A percentile compares a stretch with the other conserved stretches of the same genome.
Conservation (phyloP, 2,797 vertebrate genomes). For the Coccyzus lansbergi region DNA sequence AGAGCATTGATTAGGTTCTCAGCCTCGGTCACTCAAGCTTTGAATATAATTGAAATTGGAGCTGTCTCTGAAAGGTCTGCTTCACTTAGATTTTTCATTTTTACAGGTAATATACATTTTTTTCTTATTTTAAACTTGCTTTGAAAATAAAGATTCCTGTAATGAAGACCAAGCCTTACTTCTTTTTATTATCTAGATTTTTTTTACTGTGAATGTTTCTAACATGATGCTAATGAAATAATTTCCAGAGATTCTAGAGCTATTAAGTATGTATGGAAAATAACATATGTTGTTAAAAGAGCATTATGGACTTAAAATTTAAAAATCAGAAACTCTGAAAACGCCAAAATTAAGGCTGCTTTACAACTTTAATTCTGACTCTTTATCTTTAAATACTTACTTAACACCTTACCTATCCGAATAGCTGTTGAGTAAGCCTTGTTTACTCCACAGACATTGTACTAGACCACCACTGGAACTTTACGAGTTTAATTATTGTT, state of each 20-base stretch:
- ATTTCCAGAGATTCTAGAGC: background rate
- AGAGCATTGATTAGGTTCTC: background rate
- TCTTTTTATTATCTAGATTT: background rate
- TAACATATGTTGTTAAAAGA: background rate
- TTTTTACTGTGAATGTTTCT: background rate
- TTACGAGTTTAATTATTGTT: background rate
- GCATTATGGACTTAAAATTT: background rate
- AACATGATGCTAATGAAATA: background rate
- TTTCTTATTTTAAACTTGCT: background rate
- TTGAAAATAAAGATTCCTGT: background rate
- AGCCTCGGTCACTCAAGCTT: background rate
- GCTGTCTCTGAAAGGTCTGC: background rate
- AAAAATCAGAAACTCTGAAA: background rate
- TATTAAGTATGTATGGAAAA: background rate
- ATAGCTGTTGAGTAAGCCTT: background rate
- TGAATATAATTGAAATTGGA: background rate
- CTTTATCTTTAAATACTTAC: background rate
- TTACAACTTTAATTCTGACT: background rate
- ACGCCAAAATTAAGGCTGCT: background rate
- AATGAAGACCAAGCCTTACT: background rate
- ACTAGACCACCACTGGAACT: background rate
- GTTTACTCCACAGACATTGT: background rate
- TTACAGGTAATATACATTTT: rapidly evolving
- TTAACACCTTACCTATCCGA: background rate
- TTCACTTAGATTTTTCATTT: background rate